phyloP scores from a whole-genome alignment of 2,113 vertebrate genomes.

The Salminus brasiliensis region DNA sequence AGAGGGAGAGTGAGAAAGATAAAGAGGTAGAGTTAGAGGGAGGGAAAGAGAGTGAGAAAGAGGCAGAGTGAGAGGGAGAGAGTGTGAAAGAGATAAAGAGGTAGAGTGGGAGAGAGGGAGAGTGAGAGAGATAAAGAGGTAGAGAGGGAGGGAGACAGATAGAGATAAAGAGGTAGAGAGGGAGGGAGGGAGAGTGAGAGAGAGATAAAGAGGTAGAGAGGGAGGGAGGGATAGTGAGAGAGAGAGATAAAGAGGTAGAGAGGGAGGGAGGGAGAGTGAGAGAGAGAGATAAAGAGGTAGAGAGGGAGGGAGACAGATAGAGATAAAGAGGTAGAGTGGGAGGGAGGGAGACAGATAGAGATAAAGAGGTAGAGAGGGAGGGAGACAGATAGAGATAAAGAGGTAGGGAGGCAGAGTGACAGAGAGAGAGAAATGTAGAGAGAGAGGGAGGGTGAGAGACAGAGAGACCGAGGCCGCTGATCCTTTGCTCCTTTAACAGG shows the following conservation, averaged over 20 bases:
- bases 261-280: neutral
- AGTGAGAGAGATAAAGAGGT: conserved; percentile 9
- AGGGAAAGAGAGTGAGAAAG: neutral
- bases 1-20: neutral
- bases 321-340: neutral
- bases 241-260: neutral
- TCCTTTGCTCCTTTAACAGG: conserved; percentile 32
- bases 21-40: neutral
- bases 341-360: neutral
- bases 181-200: too few species aligned
- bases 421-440: neutral
- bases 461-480: conserved; percentile 20
- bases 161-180: neutral
- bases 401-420: neutral
- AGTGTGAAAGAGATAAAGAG: neutral
- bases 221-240: neutral
- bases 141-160: neutral
- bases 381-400: neutral
- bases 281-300: neutral
- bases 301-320: neutral
- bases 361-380: neutral
- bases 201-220: neutral
- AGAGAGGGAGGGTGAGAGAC: neutral
- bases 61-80: neutral
- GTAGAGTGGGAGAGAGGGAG: neutral